Evolutionary conservation across 2,797 vertebrate genomes (phyloP).

Genomic region (Salmo trutta): DNA sequence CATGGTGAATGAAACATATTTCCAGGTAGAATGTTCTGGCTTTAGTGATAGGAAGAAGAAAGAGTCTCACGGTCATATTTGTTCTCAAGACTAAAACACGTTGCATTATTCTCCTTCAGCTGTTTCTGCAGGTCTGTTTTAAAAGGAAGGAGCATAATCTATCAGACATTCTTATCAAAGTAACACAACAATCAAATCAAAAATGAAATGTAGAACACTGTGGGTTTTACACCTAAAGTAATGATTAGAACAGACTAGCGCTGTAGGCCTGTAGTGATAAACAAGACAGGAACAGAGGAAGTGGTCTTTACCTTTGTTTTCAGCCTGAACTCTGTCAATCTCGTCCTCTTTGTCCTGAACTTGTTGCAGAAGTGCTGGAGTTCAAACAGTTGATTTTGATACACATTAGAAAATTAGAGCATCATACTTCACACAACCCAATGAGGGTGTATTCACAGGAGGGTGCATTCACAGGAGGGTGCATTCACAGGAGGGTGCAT

Average conservation of each 20-base stretch:
- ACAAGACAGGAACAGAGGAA: background rate
- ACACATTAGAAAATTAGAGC: background rate
- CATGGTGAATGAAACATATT: background rate
- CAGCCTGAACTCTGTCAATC: constrained; percentile 26
- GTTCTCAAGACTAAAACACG: constrained; percentile 22
- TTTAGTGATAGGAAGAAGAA: background rate
- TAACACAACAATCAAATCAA: background rate
- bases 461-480: no score
- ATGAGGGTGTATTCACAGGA: background rate
- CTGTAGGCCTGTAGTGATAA: background rate
- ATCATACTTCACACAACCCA: background rate
- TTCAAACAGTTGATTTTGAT: constrained; percentile 8
- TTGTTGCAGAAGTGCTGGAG: constrained; percentile 30
- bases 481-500: background rate
- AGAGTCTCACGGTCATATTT: constrained; percentile 31
- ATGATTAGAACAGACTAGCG: background rate
- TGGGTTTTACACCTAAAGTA: background rate
- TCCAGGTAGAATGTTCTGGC: no score
- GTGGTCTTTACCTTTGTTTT: constrained; percentile 39
- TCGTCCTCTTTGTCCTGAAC: constrained; percentile 34
- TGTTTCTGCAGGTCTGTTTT: constrained; percentile 44
- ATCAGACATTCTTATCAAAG: background rate
- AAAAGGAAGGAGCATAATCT: background rate
- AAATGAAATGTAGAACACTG: background rate
- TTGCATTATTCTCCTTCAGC: background rate